Base-by-base conservation (phyloP, 2,113 vertebrate genomes). In the Siniperca chuatsi region DNA sequence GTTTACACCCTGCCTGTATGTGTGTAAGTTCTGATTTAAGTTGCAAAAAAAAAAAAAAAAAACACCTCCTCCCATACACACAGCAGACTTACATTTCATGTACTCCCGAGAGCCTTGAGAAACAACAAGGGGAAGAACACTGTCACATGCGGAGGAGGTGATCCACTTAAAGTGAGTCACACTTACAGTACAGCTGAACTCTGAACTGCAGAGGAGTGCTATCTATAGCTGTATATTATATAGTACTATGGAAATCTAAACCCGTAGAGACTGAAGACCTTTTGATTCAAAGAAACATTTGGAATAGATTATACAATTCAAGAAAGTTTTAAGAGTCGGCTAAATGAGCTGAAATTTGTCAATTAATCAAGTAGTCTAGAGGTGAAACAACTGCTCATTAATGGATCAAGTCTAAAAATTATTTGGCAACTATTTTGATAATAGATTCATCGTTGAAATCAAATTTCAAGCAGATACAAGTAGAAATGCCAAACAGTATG, bases 81-180 rank as follows among this genome's bases (percentile, higher is more conserved):
- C 66, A 12, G 52, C 71, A 78, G 23, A 44, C 48, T 23, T 16
- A 6, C 37, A 46, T 44, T 69, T 65, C 67, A 58, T 29, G 66
- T 58, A 2, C 48, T 84, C 57, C 13, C 2, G 7, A 3, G 72
- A 62, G 67, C 61, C 40, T 73, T 16, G 46, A 46, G 46, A 57
- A 79, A 54, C 48, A 60, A 35, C 50, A 25, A 44, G 35, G 67
- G 44, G 76, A 75, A 44, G 72, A 78, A 50, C 20, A 13, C 8
- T 1, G 35, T 44, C 57, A 48, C 83, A 64, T 9, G 80, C 0
- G 75, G 73, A 58, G 82, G 79, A 69, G 60, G 74, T 42, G 69
- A 68, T 52, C 20, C 54, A 46, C 60, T 46, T 44, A 50, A 11
- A 60, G 54, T 0, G 29, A 25, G 33, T 70, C 33, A 4, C 50